phyloP scores from a whole-genome alignment of 2,113 vertebrate genomes.

The Clarias macrocephalus region DNA sequence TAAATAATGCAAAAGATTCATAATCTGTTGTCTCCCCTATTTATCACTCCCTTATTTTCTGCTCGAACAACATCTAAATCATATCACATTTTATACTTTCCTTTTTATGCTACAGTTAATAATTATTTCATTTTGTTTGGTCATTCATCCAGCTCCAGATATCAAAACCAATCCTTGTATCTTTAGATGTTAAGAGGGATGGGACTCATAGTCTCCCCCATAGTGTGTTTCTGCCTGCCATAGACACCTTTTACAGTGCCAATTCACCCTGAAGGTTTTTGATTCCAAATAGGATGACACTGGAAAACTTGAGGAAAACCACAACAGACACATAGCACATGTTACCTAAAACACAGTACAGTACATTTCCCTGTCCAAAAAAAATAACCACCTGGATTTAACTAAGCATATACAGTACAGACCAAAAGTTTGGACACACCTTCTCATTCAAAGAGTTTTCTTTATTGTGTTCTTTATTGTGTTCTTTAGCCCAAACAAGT shows the following conservation, averaged over 20 bases:
- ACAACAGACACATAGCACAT: neutral
- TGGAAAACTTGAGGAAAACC: neutral
- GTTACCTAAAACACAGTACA: neutral
- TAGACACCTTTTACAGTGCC: neutral
- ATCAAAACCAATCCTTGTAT: neutral
- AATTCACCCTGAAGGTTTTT: neutral
- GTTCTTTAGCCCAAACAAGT: no score
- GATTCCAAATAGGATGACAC: neutral
- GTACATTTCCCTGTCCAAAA: no score
- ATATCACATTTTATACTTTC: neutral
- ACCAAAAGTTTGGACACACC: no score
- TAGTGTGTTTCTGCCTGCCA: no score
- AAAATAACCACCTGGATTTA: no score
- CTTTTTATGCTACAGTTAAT: neutral
- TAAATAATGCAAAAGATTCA: neutral
- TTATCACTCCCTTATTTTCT: neutral
- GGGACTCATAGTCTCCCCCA: no score
- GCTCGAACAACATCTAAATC: neutral
- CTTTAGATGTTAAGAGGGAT: neutral
- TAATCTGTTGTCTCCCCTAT: neutral
- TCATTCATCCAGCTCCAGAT: neutral
- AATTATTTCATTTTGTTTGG: neutral
- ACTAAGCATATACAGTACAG: no score
- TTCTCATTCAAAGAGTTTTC: no score
- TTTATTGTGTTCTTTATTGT: no score